Evolutionary conservation across 2,113 vertebrate species (phyloP), one percentile per base, ranked within the genome.

Genomic region (Coreoperca whiteheadi): DNA sequence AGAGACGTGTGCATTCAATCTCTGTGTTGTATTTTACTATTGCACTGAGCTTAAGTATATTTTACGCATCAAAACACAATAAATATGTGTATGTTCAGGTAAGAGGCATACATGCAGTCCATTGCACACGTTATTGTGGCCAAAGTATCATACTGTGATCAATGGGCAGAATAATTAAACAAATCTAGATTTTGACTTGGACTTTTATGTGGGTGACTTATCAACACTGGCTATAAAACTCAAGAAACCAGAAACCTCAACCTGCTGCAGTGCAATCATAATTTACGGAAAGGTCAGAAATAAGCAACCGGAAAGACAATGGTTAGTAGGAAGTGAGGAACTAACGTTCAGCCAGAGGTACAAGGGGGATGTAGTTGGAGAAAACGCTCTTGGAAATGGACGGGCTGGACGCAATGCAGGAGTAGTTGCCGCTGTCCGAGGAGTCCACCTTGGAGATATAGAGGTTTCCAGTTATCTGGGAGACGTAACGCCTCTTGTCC

Each of bases 321-420:
- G 9, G 6, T 12, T 28, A 46, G 54, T 16, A 34, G 16, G 6
- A 76, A 59, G 66, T 59, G 9, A 86, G 75, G 73, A 89, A 96
- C 98, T 97, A 93, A 99, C 98, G 95, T 82, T 97, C 98, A 0
- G 96, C 81, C 83, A 95, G 94, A 0, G 98, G 97, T 83, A 98
- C 96, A 67, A 99, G 97, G 3, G 98, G 96, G 76, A 99, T 99
- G 91, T 97, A 98, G 95, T 97, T 99, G 95, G 98, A 99, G 95
- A 99, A 99, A 15, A 99, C 98, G 12, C 98, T 99, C 94, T 99
- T 99, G 32, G 98, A 96, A 81, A 99, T 98, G 11, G 98, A 98
- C 30, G 95, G 95, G 85, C 98, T 99, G 83, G 97, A 97, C 3
- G 97, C 96, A 51, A 99, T 98, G 90, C 98, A 99, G 2, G 98